phyloP scores from a whole-genome alignment of 37 sponge, comb jelly and placozoan genomes.

The Crambe crambe region DNA sequence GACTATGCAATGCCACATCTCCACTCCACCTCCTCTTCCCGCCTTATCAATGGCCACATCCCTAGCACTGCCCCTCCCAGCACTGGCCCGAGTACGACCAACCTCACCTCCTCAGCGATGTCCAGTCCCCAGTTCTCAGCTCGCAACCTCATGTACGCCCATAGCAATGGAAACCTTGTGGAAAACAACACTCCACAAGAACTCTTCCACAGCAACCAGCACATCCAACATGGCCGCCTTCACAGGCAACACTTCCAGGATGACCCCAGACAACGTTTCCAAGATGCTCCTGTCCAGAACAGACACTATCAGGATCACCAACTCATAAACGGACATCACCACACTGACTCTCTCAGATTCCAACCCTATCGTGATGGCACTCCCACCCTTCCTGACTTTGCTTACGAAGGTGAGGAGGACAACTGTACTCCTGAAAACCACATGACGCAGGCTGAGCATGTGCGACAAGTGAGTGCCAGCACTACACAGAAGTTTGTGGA shows the following conservation, averaged over 20 bases:
- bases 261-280: too few species aligned
- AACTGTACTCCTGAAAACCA: background rate
- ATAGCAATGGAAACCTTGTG: background rate
- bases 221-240: too few species aligned
- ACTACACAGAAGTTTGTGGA: constrained; percentile 14
- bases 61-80: constrained; percentile 1
- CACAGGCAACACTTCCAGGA: too few species aligned
- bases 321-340: too few species aligned
- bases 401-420: background rate
- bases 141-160: background rate
- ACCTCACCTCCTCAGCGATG: background rate
- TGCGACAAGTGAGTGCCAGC: background rate
- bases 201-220: too few species aligned
- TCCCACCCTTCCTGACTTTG: background rate
- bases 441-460: background rate
- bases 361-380: background rate
- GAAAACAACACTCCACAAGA: background rate
- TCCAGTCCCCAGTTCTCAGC: background rate
- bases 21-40: background rate
- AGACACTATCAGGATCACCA: too few species aligned
- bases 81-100: background rate
- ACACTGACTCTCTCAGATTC: too few species aligned
- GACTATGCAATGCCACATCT: constrained; percentile 24
- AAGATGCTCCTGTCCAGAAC: too few species aligned
- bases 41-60: background rate